A percentile compares a stretch with the other conserved stretches of the same genome.
Evolutionary conservation across 92 coral and sea anemone species (phyloP).

Genomic region (Parazoanthus darwini): DNA sequence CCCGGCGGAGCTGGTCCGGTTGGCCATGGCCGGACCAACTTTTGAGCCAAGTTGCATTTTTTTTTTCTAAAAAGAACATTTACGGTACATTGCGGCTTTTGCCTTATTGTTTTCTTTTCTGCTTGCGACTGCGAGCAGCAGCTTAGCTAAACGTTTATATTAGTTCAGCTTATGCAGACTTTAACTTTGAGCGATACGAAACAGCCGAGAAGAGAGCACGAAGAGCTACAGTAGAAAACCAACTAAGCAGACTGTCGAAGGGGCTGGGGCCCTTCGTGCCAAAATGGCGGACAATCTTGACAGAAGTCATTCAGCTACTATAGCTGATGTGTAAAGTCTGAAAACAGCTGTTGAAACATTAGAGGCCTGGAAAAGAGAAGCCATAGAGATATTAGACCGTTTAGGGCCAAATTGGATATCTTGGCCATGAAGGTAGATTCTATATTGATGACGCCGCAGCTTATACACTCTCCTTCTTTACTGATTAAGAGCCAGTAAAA

Average conservation of each 20-base stretch:
- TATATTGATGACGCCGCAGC: background rate
- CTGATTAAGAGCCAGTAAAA: background rate
- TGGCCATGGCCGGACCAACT: too few relatives aligned
- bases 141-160: background rate
- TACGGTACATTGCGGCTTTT: background rate
- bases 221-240: background rate
- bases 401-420: background rate
- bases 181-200: background rate
- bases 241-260: background rate
- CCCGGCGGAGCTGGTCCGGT: too few relatives aligned
- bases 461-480: too few relatives aligned
- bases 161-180: background rate
- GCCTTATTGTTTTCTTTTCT: background rate
- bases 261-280: background rate
- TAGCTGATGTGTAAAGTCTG: too few relatives aligned
- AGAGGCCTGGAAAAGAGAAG: background rate
- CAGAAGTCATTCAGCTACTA: background rate
- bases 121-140: background rate
- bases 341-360: background rate
- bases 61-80: too few relatives aligned
- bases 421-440: background rate
- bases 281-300: background rate
- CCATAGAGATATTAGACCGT: background rate
- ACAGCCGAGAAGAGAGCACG: background rate
- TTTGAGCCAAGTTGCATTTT: too few relatives aligned